Percentiles rank a stretch among this genome's conserved stretches.
These are phyloP conservation scores for Luperina nickerlii DNA, from an alignment of 2,888 invertebrate species.

Conservation along the genomic window DNA sequence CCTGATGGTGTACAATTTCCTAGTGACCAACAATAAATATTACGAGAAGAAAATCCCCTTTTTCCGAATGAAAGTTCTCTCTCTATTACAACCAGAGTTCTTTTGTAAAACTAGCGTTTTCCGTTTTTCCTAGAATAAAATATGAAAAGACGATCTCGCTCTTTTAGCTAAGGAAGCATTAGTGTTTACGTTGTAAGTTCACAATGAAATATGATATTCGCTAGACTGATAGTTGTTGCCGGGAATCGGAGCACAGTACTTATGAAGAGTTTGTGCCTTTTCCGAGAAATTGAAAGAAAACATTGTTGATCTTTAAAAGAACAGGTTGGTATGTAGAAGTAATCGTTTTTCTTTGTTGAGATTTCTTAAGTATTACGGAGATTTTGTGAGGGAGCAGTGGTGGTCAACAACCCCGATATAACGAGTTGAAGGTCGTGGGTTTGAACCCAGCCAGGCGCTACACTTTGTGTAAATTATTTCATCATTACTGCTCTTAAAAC, in stretches of 20 bases:
- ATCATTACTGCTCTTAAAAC: too few relatives aligned
- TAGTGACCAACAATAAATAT: too few relatives aligned
- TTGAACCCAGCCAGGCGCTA: too few relatives aligned
- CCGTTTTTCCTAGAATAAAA: conserved; percentile 14
- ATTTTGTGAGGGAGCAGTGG: background rate
- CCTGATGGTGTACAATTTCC: too few relatives aligned
- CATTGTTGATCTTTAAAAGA: background rate
- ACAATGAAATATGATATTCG: conserved; percentile 36
- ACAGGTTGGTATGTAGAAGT: background rate
- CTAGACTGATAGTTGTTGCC: background rate
- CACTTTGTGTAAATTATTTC: too few relatives aligned
- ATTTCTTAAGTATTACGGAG: background rate
- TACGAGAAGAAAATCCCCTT: background rate
- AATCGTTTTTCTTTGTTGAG: background rate
- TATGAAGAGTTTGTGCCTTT: background rate
- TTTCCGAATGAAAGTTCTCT: background rate
- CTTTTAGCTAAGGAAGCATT: conserved; percentile 9
- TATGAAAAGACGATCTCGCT: background rate
- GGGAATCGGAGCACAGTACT: background rate
- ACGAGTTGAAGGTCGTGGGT: too few relatives aligned
- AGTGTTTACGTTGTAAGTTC: conserved; percentile 17
- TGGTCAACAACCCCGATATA: too few relatives aligned
- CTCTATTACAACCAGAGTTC: background rate
- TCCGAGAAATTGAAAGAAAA: background rate
- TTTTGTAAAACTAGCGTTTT: background rate